These are phyloP conservation scores for Hoplostethus atlanticus DNA, from an alignment of 2,797 vertebrate genomes.

Conservation along the genomic window DNA sequence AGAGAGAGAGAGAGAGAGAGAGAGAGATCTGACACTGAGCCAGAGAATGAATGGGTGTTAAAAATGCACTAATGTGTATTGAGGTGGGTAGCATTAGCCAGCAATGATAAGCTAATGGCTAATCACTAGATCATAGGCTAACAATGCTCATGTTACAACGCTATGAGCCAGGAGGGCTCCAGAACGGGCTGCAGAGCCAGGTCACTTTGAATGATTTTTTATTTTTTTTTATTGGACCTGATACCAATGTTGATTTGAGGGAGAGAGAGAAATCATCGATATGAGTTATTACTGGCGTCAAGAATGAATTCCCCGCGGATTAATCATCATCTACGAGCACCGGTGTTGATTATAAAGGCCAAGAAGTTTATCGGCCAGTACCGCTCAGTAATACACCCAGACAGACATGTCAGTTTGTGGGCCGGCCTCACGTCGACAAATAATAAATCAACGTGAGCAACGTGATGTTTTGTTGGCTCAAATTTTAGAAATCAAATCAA, in stretches of 20 bases:
- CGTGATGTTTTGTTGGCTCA: no score
- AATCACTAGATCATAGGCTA: constrained; percentile 76
- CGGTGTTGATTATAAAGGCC: not conserved
- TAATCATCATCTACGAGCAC: not conserved
- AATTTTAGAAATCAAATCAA: no score
- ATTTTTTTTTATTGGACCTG: not conserved
- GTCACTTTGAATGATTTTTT: not conserved
- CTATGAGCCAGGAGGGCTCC: constrained; percentile 59
- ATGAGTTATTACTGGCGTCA: no score
- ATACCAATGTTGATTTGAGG: not conserved
- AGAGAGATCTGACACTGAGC: constrained; percentile 65
- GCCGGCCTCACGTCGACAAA: constrained; percentile 36
- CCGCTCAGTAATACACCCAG: constrained; percentile 19
- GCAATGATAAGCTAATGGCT: constrained; percentile 76
- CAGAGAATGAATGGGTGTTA: constrained; percentile 79
- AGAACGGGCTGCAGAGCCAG: constrained; percentile 32
- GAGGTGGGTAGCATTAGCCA: constrained; percentile 76
- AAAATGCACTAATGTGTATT: constrained; percentile 80
- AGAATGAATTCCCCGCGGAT: not conserved
- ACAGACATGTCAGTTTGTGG: constrained; percentile 10
- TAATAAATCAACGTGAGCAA: no score
- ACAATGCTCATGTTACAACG: constrained; percentile 63
- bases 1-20: constrained; percentile 42
- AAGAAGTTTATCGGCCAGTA: constrained; percentile 37
- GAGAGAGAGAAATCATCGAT: no score